Base-by-base conservation (phyloP, 2,888 invertebrate genomes). In the Trissolcus brochymenae region DNA sequence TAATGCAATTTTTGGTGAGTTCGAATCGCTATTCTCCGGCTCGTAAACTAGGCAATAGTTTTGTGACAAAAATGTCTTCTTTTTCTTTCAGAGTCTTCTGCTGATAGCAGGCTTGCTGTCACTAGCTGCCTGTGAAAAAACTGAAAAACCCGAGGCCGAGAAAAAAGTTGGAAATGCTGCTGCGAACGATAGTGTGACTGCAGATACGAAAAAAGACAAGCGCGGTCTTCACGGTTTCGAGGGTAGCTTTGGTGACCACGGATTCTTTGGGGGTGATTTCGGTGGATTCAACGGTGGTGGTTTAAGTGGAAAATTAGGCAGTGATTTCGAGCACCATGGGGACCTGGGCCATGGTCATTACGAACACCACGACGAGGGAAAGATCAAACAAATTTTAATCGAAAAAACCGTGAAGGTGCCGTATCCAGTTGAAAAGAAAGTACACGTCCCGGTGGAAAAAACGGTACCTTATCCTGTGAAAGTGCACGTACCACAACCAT, bases 161-260 rank as follows among this genome's bases (percentile, higher is more conserved):
- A 41, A 25, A 11, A 54, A 40, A 55, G 50, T 35, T 13, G 51
- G 51, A 2, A 35, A 13, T 11, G 76, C 57, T 17, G 77, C 49
- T 40, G 81, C 81, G 9, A 19, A 21, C 13, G 79, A 89, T 82
- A 90, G 91, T 77, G 89, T 87, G 57, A 87, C 89, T 9, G 68
- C 91, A 64, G 93, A 93, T 78, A 94, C 94, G 86, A 93, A 94
- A 82, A 93, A 94, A 87, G 94, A 94, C 81, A 95, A 95, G 87
- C 92, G 95, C 84, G 95, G 95, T 67, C 90, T 95, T 70, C 91
- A 92, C 83, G 90, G 91, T 70, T 81, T 87, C 56, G 89, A 87
- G 65, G 88, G 89, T 19, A 83, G 83, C 17, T 83, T 81, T 35
- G 83, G 83, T 4, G 49, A 81, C 78, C 21, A 81, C 21, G 70